Evolutionary conservation across 37 sponge, comb jelly and placozoan species (phyloP).

Genomic region (Axinella damicornis): DNA sequence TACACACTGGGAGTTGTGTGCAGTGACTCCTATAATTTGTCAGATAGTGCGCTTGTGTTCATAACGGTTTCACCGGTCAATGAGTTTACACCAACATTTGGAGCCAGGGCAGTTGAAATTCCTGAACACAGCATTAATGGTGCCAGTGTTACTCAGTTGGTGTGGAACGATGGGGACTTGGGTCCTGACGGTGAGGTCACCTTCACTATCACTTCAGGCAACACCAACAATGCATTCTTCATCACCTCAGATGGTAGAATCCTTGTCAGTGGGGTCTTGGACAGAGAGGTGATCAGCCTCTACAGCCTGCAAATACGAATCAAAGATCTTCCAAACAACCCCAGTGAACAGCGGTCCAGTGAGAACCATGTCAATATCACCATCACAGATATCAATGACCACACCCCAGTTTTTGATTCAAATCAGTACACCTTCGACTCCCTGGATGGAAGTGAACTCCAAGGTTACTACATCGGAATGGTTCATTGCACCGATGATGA

Average conservation of each 20-base stretch:
- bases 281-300: slow-evolving; percentile 41
- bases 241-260: slow-evolving; percentile 39
- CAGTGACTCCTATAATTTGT: slow-evolving; percentile 20
- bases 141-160: slow-evolving; percentile 13
- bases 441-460: slow-evolving; percentile 26
- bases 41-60: slow-evolving; percentile 3
- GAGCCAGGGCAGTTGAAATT: background rate
- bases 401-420: slow-evolving; percentile 47
- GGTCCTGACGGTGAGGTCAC: slow-evolving; percentile 71
- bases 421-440: slow-evolving; percentile 28
- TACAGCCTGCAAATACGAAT: slow-evolving; percentile 37
- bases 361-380: slow-evolving; percentile 25
- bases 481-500: slow-evolving; percentile 79
- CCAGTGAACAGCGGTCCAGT: background rate
- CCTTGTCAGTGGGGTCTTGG: slow-evolving; percentile 43
- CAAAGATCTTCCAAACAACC: slow-evolving; percentile 40
- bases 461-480: slow-evolving; percentile 18
- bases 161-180: slow-evolving; percentile 50
- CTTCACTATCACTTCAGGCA: slow-evolving; percentile 26
- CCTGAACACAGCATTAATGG: slow-evolving; percentile 32
- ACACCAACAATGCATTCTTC: background rate
- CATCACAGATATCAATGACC: slow-evolving; percentile 76
- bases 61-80: slow-evolving; percentile 62
- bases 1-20: slow-evolving; percentile 44
- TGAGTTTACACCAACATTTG: slow-evolving; percentile 50